phyloP scores from a whole-genome alignment of 2,113 vertebrate species.

The Seriola quinqueradiata region DNA sequence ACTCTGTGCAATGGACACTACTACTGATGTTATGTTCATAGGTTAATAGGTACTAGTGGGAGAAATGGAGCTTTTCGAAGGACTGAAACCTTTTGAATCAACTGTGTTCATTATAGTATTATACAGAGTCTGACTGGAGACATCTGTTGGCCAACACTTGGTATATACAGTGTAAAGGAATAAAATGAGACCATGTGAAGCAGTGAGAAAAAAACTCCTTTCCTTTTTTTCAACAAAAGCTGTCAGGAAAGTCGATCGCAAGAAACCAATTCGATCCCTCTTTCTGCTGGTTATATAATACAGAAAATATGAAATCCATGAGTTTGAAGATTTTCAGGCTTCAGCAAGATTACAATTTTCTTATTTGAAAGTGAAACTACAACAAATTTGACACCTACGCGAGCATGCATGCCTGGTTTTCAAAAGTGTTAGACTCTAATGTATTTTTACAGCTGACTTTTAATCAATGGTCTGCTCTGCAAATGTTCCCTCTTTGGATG shows the following conservation, averaged over 20 bases:
- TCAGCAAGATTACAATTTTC: neutral
- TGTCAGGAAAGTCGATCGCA: neutral
- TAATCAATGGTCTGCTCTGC: neutral
- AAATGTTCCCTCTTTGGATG: neutral
- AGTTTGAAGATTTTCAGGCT: neutral
- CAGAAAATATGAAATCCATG: neutral
- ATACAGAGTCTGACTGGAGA: neutral
- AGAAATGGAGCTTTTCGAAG: slow-evolving; percentile 7
- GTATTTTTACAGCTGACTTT: neutral
- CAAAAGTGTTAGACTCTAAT: neutral
- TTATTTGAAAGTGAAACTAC: neutral
- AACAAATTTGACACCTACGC: neutral
- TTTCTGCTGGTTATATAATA: neutral
- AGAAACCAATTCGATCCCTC: neutral
- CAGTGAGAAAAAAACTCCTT: neutral
- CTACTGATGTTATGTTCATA: neutral
- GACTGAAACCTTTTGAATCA: neutral
- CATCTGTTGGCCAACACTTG: neutral
- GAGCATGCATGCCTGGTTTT: neutral
- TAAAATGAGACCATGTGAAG: neutral
- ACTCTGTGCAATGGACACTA: slow-evolving; percentile 1
- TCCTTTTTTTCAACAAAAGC: neutral
- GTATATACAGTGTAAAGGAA: neutral
- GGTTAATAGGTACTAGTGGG: neutral
- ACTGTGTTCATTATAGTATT: neutral